These are phyloP conservation scores for Ctenodactylus gundi DNA, from an alignment of 2,113 vertebrate genomes.

Conservation along the genomic window DNA sequence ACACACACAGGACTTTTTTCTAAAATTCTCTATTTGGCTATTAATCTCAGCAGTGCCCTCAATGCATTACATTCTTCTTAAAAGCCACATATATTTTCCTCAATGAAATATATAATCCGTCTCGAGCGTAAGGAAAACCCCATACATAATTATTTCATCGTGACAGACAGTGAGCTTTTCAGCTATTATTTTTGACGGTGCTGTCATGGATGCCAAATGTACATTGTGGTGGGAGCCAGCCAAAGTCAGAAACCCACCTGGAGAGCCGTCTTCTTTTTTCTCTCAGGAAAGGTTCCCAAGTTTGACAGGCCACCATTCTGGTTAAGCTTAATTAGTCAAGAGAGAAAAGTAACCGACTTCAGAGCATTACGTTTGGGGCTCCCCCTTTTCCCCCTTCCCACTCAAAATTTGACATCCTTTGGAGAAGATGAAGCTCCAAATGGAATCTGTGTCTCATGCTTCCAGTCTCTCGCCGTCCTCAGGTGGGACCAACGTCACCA, in stretches of 20 bases:
- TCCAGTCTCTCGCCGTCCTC: not conserved
- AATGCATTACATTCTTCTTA: conserved; percentile 71
- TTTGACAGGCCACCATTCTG: conserved; percentile 85
- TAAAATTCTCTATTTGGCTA: conserved; percentile 71
- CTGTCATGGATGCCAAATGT: conserved; percentile 86
- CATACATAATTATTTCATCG: conserved; percentile 85
- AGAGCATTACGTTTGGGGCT: conserved; percentile 81
- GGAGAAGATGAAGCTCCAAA: conserved; percentile 79
- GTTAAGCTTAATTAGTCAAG: conserved; percentile 87
- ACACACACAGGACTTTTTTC: conserved; percentile 45
- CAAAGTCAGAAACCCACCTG: conserved; percentile 85
- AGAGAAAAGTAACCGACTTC: conserved; percentile 83
- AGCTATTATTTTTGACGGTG: conserved; percentile 89
- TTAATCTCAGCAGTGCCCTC: conserved; percentile 75
- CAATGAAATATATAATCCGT: conserved; percentile 84
- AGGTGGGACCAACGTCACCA: accelerated
- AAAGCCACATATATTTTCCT: conserved; percentile 83
- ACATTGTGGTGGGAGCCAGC: conserved; percentile 82
- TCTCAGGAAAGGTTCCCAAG: conserved; percentile 79
- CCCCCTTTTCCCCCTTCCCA: conserved; percentile 72
- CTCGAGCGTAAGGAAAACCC: conserved; percentile 79
- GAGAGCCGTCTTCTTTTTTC: conserved; percentile 85
- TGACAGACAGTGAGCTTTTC: conserved; percentile 88
- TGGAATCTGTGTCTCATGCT: not conserved
- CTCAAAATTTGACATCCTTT: conserved; percentile 82